Evolutionary conservation across 2,113 vertebrate genomes (phyloP).

Genomic region (Prunella fulvescens): DNA sequence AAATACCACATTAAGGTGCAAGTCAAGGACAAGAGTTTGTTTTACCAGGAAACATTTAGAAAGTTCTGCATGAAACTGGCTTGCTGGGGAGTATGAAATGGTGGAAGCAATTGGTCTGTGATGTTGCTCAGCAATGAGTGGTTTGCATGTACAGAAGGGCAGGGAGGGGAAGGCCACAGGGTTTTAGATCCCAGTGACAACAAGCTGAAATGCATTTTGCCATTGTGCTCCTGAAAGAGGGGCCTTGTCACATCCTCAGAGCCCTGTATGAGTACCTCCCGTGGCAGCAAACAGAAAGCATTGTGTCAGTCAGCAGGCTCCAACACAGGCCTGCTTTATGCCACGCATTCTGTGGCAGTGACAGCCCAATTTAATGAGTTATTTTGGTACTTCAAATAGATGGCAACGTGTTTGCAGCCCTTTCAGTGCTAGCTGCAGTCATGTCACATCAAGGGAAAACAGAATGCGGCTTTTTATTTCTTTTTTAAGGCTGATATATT

Average conservation of each 20-base stretch:
- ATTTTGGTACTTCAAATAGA: constrained; percentile 3
- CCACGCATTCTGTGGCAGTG: neutral
- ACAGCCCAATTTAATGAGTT: neutral
- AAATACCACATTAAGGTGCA: neutral
- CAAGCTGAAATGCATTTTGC: constrained; percentile 6
- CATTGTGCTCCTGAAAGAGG: constrained; percentile 20
- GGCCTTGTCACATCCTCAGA: neutral
- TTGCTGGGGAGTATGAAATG: neutral
- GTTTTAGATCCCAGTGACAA: neutral
- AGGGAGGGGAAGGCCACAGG: neutral
- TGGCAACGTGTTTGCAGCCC: neutral
- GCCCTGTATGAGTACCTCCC: neutral
- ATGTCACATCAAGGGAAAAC: neutral
- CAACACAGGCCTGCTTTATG: neutral
- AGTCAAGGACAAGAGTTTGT: neutral
- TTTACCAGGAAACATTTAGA: neutral
- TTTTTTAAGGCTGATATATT: neutral
- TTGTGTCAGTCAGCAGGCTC: constrained; percentile 2
- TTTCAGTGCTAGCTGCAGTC: constrained; percentile 11
- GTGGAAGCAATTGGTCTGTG: neutral
- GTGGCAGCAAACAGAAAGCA: constrained; percentile 25
- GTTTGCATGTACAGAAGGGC: neutral
- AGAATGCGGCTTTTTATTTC: neutral
- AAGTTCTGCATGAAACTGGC: neutral
- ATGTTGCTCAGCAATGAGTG: neutral